Conservation (phyloP, 2,797 vertebrate species). For the Chiroxiphia lanceolata region DNA sequence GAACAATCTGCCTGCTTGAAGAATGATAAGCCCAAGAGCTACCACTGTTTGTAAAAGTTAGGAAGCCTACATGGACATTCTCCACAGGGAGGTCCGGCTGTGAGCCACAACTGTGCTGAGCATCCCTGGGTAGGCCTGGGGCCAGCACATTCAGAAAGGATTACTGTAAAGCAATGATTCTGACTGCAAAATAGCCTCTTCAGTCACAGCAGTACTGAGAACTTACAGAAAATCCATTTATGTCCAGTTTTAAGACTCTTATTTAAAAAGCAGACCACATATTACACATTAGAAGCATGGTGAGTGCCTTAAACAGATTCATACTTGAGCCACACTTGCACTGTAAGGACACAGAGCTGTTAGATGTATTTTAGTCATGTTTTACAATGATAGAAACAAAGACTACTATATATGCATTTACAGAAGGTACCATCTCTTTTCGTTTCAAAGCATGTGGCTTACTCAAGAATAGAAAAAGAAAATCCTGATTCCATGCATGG, state of each 20-base stretch:
- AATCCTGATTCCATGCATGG: background rate
- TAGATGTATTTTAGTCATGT: background rate
- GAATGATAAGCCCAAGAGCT: background rate
- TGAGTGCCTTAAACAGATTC: background rate
- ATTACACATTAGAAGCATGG: background rate
- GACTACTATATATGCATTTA: background rate
- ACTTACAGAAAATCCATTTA: background rate
- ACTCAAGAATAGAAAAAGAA: background rate
- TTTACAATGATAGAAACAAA: background rate
- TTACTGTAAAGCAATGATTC: background rate
- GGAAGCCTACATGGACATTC: background rate
- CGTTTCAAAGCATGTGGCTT: background rate
- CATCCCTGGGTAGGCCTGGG: background rate
- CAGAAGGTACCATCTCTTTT: background rate
- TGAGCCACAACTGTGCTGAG: background rate
- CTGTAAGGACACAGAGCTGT: background rate
- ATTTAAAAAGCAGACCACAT: background rate
- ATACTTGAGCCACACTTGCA: background rate
- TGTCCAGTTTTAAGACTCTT: background rate
- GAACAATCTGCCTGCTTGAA: background rate
- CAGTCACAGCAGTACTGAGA: background rate
- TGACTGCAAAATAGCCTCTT: background rate
- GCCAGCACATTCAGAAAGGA: background rate
- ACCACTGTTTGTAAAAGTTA: background rate
- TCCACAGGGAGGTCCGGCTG: background rate